These are phyloP conservation scores for Tokudaia tokunoshimensis DNA, from an alignment of 2,797 vertebrate genomes.

Conservation along the genomic window DNA sequence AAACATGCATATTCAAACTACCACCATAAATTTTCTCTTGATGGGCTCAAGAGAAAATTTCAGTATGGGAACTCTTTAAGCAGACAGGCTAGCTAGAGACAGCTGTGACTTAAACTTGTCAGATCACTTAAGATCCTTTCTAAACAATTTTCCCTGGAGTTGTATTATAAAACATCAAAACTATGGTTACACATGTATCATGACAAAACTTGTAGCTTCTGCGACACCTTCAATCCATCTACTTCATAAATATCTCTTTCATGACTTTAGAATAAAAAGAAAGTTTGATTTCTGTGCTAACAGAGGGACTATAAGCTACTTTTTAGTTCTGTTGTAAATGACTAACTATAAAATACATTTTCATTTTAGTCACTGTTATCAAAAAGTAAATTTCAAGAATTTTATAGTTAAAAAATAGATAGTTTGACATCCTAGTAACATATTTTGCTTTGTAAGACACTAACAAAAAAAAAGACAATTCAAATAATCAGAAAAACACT, in stretches of 20 bases:
- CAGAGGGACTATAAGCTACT: background rate
- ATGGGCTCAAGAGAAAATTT: background rate
- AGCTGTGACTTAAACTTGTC: background rate
- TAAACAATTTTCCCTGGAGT: background rate
- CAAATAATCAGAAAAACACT: constrained; percentile 49
- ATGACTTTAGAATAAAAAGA: constrained; percentile 49
- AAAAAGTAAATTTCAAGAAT: background rate
- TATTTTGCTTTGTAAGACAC: background rate
- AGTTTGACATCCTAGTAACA: constrained; percentile 43
- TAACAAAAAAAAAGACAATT: constrained; percentile 22
- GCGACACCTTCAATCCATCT: background rate
- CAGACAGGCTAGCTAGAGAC: background rate
- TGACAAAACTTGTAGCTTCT: constrained; percentile 52
- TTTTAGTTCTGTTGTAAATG: background rate
- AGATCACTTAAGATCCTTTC: constrained; percentile 21
- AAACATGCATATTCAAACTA: background rate
- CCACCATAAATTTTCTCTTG: background rate
- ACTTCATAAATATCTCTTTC: constrained; percentile 11
- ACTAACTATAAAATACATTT: background rate
- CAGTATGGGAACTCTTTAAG: constrained; percentile 43
- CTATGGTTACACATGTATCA: background rate
- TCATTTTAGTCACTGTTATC: background rate
- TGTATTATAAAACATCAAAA: background rate
- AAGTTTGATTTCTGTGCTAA: background rate
- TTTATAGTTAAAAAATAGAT: background rate